Evolutionary conservation across 2,113 vertebrate species (phyloP).

Genomic region (Hippopotamus amphibius): DNA sequence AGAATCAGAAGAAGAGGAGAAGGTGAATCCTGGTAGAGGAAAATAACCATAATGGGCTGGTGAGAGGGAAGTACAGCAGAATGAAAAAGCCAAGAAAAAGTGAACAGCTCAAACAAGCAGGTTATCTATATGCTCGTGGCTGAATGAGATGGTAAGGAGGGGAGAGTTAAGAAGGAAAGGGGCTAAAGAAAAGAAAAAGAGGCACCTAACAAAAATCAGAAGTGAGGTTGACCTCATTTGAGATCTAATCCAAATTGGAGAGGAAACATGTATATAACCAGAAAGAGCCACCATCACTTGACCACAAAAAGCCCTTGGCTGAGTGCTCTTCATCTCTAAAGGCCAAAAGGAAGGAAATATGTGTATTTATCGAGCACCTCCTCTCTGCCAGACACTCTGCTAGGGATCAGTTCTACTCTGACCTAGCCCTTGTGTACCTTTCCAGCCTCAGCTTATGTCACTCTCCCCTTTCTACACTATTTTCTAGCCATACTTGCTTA

Average conservation of each 20-base stretch:
- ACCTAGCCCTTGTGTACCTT: neutral
- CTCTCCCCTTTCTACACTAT: neutral
- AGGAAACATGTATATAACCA: neutral
- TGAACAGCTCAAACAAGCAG: neutral
- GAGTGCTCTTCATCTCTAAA: neutral
- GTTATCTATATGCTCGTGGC: neutral
- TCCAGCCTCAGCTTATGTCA: neutral
- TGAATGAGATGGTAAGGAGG: neutral
- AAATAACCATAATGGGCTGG: neutral
- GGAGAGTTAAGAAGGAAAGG: neutral
- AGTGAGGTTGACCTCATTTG: neutral
- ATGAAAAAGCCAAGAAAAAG: neutral
- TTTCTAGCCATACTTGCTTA: neutral
- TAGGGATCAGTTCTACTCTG: neutral
- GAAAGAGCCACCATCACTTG: neutral
- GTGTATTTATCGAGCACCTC: neutral
- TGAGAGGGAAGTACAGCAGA: neutral
- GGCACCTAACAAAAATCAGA: neutral
- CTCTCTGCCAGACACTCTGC: neutral
- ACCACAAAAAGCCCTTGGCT: neutral
- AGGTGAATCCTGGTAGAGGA: neutral
- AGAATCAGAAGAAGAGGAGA: neutral
- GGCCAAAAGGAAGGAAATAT: neutral
- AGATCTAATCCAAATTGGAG: neutral
- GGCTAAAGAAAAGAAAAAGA: neutral